Base-by-base conservation (phyloP, 2,113 vertebrate species). In the Spea multiplicata region DNA sequence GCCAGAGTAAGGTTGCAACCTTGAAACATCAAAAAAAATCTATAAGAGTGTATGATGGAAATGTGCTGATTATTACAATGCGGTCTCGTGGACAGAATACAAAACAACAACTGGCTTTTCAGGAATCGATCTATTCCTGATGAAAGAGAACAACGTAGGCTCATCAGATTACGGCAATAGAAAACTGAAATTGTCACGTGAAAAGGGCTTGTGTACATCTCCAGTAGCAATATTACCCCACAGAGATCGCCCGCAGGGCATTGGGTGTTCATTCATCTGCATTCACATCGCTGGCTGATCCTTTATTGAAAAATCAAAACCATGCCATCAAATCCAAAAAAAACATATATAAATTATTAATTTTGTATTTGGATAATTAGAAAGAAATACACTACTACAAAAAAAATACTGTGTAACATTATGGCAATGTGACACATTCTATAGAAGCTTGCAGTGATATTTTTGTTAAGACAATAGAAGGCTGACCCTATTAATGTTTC, bases 391-490 rank as follows among this genome's bases (percentile, higher is more conserved):
- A 30, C 68, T 71, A 64, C 47, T 48, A n/a, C 49, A 78, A 71
- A 65, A 71, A 64, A 64, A 61, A 55, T 8, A 64, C n/a, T 66
- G 7, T 52, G 66, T 59, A 3, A 66, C 66, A 69, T 78, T 16
- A 78, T 66, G 59, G 49, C 14, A 55, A 78, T 48, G 61, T 57
- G 77, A 66, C 77, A 79, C 61, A 66, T 73, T 49, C 45, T 53
- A 77, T 68, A 48, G 49, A 53, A 52, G 69, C 66, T 69, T 52
- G 62, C 59, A 48, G 49, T 66, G 61, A 73, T 70, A 79, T 79
- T 73, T 73, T 30, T 73, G 46, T 55, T 79, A 66, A 79, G 77
- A 79, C 77, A 79, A 79, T 79, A 65, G 69, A 30, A 66, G 52
- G 62, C 70, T 53, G 69, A 66, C 59, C 72, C 70, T 67, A 66